These are phyloP conservation scores for Oriolus oriolus DNA, from an alignment of 2,113 vertebrate species.

Conservation along the genomic window DNA sequence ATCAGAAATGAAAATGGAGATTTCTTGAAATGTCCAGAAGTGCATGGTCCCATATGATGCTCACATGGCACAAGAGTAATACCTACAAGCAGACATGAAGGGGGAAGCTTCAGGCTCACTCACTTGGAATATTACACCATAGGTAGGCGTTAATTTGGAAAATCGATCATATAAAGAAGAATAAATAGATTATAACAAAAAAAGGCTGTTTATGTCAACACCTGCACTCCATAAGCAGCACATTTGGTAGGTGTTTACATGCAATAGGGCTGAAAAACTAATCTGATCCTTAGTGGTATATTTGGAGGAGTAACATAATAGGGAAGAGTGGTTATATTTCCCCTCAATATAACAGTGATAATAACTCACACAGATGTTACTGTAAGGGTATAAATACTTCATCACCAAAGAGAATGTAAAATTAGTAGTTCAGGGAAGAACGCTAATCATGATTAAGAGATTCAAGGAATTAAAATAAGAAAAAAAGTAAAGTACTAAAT, in stretches of 20 bases:
- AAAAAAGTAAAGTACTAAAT: not conserved
- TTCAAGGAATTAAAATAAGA: not conserved
- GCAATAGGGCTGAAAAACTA: not conserved
- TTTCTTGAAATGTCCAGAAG: not conserved
- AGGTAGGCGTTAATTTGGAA: not conserved
- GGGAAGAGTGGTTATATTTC: not conserved
- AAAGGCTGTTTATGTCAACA: not conserved
- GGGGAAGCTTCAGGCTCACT: not conserved
- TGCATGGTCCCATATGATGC: not conserved
- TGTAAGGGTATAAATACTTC: not conserved
- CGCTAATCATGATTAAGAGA: not conserved
- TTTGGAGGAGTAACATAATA: not conserved
- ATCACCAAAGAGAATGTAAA: not conserved
- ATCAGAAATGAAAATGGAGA: not conserved
- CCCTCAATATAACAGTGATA: not conserved
- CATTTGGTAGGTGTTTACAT: not conserved
- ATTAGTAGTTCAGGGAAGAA: not conserved
- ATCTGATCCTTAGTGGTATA: not conserved
- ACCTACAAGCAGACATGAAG: fast-evolving
- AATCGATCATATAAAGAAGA: not conserved
- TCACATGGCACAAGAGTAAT: not conserved
- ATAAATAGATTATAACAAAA: not conserved
- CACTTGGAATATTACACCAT: not conserved
- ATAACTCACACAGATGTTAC: not conserved
- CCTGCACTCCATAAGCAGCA: not conserved